phyloP scores from a whole-genome alignment of 2,797 vertebrate genomes.

The Brachyalestes nurse region DNA sequence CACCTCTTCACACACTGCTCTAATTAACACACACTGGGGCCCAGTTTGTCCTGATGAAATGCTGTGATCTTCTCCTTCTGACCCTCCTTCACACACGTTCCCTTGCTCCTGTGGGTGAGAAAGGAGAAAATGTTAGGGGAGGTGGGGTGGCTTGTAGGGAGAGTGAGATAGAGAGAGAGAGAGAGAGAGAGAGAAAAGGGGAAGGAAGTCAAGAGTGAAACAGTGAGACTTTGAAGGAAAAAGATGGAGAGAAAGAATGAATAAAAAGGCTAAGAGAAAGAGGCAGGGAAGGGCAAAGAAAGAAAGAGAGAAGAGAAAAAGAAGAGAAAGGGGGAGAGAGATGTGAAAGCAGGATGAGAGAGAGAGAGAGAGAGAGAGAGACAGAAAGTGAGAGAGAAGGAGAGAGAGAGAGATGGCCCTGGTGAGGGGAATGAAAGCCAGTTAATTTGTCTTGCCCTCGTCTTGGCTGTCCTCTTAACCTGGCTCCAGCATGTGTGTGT shows the following conservation, averaged over 20 bases:
- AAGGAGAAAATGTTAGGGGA: too few relatives aligned
- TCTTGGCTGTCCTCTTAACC: not conserved
- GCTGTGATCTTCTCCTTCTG: not conserved
- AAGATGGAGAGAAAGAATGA: not conserved
- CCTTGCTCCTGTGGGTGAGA: too few relatives aligned
- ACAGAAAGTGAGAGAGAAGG: not conserved
- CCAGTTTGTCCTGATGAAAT: constrained; percentile 1
- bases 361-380: not conserved
- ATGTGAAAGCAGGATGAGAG: not conserved
- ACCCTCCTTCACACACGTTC: not conserved
- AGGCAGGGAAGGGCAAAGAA: not conserved
- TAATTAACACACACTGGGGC: constrained; percentile 4
- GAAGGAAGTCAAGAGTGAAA: too few relatives aligned
- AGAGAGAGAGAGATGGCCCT: not conserved
- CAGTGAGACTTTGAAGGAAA: too few relatives aligned
- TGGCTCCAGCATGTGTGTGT: not conserved
- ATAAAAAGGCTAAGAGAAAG: not conserved
- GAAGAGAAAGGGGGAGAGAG: not conserved
- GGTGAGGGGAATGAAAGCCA: not conserved
- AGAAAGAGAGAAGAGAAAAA: not conserved
- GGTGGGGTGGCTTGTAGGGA: not conserved
- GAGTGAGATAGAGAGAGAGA: too few relatives aligned
- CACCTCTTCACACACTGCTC: constrained; percentile 14
- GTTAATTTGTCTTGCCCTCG: not conserved
- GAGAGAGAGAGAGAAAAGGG: too few relatives aligned